These are phyloP conservation scores for Tubiluchus corallicola DNA, from an alignment of 2,888 invertebrate species.

Conservation along the genomic window DNA sequence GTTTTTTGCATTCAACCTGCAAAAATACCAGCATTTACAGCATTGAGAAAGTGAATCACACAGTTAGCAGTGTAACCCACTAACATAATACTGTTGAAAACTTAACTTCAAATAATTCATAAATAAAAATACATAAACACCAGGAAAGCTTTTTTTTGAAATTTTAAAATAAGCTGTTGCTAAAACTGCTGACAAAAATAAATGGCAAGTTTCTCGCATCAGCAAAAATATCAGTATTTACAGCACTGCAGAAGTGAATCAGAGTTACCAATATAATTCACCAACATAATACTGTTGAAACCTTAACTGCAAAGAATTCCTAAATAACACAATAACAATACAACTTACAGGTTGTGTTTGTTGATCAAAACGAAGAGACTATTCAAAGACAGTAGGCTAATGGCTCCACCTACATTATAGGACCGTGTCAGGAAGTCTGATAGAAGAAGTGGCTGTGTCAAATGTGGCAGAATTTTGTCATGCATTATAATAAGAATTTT, in stretches of 20 bases:
- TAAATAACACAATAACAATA: neutral
- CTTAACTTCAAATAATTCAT: neutral
- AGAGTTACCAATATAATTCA: too few species aligned
- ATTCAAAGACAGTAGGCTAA: constrained; percentile 72
- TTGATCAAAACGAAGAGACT: constrained; percentile 76
- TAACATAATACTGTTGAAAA: neutral
- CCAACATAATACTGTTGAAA: neutral
- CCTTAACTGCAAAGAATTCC: constrained; percentile 5
- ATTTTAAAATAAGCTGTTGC: neutral
- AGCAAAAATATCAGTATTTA: too few species aligned
- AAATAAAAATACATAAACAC: neutral
- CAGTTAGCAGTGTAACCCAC: too few species aligned
- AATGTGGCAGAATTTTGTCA: constrained; percentile 57
- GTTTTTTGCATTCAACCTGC: too few species aligned
- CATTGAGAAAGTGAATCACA: too few species aligned
- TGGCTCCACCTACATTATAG: constrained; percentile 67
- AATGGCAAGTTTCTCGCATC: too few species aligned
- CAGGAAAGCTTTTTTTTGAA: constrained; percentile 6
- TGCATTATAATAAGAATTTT: constrained; percentile 59
- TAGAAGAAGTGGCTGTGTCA: constrained; percentile 58
- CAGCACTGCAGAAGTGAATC: too few species aligned
- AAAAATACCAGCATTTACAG: too few species aligned
- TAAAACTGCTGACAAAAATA: neutral
- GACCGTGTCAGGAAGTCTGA: constrained; percentile 83
- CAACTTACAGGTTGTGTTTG: constrained; percentile 56